phyloP scores from a whole-genome alignment of 2,113 vertebrate species.

The Cynoglossus semilaevis region DNA sequence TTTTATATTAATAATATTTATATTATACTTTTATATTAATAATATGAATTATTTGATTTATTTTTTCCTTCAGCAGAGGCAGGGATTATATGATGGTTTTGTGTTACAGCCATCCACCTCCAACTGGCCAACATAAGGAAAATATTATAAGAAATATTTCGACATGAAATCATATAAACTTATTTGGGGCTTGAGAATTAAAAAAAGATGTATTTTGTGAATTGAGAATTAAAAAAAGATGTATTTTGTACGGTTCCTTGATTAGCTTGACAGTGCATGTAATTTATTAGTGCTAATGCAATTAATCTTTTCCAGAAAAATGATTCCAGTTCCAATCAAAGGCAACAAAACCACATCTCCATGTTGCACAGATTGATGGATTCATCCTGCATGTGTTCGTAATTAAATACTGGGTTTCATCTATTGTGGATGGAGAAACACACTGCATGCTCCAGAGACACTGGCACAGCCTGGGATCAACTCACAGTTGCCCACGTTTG shows the following conservation, averaged over 20 bases:
- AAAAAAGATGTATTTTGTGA: slow-evolving; percentile 27
- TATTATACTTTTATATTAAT: too few species aligned
- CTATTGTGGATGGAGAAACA: slow-evolving; percentile 33
- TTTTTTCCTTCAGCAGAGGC: too few species aligned
- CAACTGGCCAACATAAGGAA: slow-evolving; percentile 47
- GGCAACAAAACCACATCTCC: slow-evolving; percentile 29
- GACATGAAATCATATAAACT: slow-evolving; percentile 61
- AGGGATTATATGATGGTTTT: too few species aligned
- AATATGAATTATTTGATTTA: slow-evolving; percentile 45
- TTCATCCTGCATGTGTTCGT: slow-evolving; percentile 41
- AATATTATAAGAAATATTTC: slow-evolving; percentile 38
- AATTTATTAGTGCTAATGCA: slow-evolving; percentile 1
- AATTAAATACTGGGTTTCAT: slow-evolving; percentile 48
- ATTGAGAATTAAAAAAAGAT: slow-evolving; percentile 43
- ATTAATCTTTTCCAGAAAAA: slow-evolving; percentile 9
- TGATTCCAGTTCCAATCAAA: slow-evolving; percentile 20
- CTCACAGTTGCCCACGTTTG: slow-evolving; percentile 38
- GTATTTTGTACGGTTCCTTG: slow-evolving; percentile 1
- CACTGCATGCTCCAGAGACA: slow-evolving; percentile 39
- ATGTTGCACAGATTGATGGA: slow-evolving; percentile 34
- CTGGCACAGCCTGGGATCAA: slow-evolving; percentile 40
- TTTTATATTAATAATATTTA: too few species aligned
- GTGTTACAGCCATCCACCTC: slow-evolving; percentile 50
- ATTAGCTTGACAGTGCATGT: slow-evolving; percentile 13
- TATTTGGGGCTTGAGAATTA: slow-evolving; percentile 51